Conservation (phyloP, 2,797 vertebrate genomes). For the Leuciscus waleckii region DNA sequence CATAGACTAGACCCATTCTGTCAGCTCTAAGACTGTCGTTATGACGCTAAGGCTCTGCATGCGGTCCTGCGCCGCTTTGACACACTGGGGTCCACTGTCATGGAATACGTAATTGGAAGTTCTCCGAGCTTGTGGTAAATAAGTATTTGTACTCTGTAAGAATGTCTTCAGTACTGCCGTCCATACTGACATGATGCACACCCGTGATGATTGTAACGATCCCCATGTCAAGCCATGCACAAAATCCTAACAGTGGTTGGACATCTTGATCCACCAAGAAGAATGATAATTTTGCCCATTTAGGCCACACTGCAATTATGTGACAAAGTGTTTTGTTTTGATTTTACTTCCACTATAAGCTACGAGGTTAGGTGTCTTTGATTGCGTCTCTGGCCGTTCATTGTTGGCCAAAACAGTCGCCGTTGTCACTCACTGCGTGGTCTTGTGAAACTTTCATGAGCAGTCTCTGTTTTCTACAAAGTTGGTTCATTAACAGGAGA, state of each 20-base stretch:
- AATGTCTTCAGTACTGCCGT: constrained; percentile 19
- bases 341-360: constrained; percentile 30
- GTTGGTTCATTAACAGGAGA: neutral
- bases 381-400: neutral
- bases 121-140: constrained; percentile 53
- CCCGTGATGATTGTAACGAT: constrained; percentile 23
- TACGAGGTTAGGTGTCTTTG: constrained; percentile 7
- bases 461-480: neutral
- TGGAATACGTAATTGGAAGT: constrained; percentile 51
- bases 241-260: constrained; percentile 42
- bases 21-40: constrained; percentile 44
- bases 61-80: constrained; percentile 33
- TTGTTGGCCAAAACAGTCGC: neutral
- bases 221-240: constrained; percentile 33
- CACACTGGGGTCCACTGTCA: constrained; percentile 38
- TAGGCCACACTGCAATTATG: neutral
- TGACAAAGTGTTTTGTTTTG: neutral
- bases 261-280: constrained; percentile 32
- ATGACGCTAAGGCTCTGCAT: constrained; percentile 50
- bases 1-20: constrained; percentile 59
- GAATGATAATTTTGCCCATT: constrained; percentile 18
- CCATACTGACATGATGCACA: constrained; percentile 25
- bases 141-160: constrained; percentile 37
- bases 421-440: too few species aligned
- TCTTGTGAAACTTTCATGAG: too few species aligned